These are phyloP conservation scores for Dendronephthya gigantea DNA, from an alignment of 64 coral and sea anemone genomes.

Conservation along the genomic window DNA sequence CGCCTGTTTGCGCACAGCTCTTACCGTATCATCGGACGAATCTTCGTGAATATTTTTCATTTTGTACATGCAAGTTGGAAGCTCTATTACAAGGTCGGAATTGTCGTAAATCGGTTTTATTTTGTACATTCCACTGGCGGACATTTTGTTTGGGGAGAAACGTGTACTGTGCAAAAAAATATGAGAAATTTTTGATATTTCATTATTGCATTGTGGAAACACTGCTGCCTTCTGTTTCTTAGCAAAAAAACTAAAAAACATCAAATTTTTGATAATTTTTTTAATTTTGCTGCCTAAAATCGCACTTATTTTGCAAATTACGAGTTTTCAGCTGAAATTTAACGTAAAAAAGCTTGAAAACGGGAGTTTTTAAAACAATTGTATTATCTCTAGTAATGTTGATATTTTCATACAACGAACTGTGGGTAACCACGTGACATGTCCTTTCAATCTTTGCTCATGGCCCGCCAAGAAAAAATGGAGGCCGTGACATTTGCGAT, in stretches of 20 bases:
- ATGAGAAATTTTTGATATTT: background rate
- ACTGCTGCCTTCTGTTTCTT: background rate
- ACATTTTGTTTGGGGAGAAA: background rate
- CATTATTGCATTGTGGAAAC: background rate
- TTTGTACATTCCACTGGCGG: constrained; percentile 44
- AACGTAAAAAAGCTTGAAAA: background rate
- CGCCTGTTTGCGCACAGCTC: background rate
- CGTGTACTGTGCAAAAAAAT: too few relatives aligned
- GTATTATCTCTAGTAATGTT: background rate
- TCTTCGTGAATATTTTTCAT: constrained; percentile 45
- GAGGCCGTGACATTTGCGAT: background rate
- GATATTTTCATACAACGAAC: background rate
- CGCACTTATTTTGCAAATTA: background rate
- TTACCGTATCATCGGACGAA: background rate
- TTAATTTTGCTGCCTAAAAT: background rate
- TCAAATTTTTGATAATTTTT: background rate
- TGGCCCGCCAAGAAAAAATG: constrained; percentile 12
- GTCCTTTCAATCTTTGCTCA: background rate
- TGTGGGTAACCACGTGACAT: constrained; percentile 3
- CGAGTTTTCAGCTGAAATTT: background rate
- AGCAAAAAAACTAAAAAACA: background rate
- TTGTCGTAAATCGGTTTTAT: constrained; percentile 47
- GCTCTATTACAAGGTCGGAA: constrained; percentile 8
- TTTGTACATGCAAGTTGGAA: constrained; percentile 73
- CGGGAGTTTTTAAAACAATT: background rate